Conservation (phyloP, 2,797 vertebrate genomes). For the Emys orbicularis region DNA sequence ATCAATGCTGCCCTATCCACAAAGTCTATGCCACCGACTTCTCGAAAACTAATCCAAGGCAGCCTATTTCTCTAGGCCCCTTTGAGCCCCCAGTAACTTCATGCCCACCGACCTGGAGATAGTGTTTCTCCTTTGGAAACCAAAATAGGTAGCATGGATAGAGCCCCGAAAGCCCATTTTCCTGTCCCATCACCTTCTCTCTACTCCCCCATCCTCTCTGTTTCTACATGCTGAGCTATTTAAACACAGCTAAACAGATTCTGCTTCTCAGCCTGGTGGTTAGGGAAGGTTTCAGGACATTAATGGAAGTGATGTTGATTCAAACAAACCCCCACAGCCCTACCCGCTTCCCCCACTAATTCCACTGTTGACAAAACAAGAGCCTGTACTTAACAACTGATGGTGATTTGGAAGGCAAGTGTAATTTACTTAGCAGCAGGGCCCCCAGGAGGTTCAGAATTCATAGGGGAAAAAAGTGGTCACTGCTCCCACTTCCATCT, state of each 20-base stretch:
- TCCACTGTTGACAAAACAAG: constrained; percentile 47
- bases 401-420: constrained; percentile 37
- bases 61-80: background rate
- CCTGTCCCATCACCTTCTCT: background rate
- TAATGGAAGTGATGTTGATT: constrained; percentile 54
- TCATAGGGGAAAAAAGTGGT: constrained; percentile 39
- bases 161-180: constrained; percentile 1
- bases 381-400: constrained; percentile 36
- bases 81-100: background rate
- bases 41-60: background rate
- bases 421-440: constrained; percentile 38
- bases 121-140: background rate
- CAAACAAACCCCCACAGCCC: constrained; percentile 10
- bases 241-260: constrained; percentile 24
- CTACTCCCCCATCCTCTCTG: background rate
- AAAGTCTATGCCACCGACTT: background rate
- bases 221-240: constrained; percentile 23
- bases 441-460: background rate
- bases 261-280: constrained; percentile 38
- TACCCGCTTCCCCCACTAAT: background rate
- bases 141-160: background rate
- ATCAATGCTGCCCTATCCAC: background rate
- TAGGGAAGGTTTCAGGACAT: background rate
- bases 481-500: constrained; percentile 12
- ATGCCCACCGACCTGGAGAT: background rate